Conservation (phyloP, 2,113 vertebrate genomes). For the Tragelaphus strepsiceros region DNA sequence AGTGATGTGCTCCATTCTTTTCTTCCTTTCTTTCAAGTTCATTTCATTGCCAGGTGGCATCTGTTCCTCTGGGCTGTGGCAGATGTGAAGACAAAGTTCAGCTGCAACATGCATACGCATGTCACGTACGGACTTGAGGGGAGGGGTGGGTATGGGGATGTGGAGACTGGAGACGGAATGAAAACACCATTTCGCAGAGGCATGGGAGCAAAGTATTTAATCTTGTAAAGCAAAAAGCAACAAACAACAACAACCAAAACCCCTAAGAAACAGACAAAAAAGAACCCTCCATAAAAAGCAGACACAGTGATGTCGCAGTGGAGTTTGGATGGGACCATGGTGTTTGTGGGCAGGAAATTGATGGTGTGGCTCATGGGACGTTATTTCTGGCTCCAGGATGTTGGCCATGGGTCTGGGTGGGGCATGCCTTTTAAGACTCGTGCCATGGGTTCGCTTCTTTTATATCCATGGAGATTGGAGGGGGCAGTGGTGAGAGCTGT, state of each 20-base stretch:
- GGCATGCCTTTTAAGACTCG: not conserved
- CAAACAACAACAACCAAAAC: not conserved
- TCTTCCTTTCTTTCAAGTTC: not conserved
- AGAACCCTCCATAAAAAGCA: not conserved
- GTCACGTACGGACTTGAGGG: accelerated
- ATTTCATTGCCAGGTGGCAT: accelerated
- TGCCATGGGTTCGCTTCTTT: not conserved
- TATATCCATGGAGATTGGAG: accelerated
- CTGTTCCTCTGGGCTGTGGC: not conserved
- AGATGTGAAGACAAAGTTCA: accelerated
- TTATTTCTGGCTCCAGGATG: not conserved
- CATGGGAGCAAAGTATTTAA: not conserved
- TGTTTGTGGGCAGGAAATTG: not conserved
- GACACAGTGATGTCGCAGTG: accelerated
- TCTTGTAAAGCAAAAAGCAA: too few relatives aligned
- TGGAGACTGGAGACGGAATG: not conserved
- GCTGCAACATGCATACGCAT: accelerated
- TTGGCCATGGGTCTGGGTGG: not conserved
- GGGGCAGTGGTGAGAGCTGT: too few relatives aligned
- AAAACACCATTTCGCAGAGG: accelerated
- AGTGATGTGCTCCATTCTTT: slow-evolving; percentile 32
- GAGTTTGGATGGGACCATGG: not conserved
- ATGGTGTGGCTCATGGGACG: accelerated
- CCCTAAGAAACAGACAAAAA: not conserved
- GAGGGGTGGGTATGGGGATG: accelerated